Base-by-base conservation (phyloP, 1,140 invertebrate species). In the Panulirus ornatus region DNA sequence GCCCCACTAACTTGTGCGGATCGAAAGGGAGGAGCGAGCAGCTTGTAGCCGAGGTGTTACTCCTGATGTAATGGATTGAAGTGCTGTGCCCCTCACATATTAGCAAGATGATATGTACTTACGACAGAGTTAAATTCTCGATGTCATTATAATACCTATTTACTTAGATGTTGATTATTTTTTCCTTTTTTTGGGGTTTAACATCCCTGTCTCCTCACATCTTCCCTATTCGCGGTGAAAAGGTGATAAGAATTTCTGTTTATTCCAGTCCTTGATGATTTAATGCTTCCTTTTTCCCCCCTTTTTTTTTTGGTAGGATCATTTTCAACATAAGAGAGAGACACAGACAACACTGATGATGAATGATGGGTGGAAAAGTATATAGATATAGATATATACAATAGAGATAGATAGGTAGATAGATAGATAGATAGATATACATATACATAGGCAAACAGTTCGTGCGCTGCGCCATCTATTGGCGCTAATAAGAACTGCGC, bases 61-160 rank as follows among this genome's bases (percentile, higher is more conserved):
- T 27, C 54, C 63, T 63, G 51, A 63, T 82, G 79, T 82, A 82
- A 82, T 82, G 79, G 44, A 82, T 82, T 82, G 79, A 82, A 58
- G 47, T 82, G 79, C 63, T 82, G n/a, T n/a, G 79, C 79, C 58
- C 79, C 79, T 82, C 54, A 58, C 47, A 54, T 63, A 82, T 82
- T 82, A 82, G 79, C 51, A 58, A 58, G 51, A 82, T 54, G 47
- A 38, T 58, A 63, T 58, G 36, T 27, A 63, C 54, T 38, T 27
- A 34, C 27, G 34, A 9, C 16, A 22, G 2, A 34, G 11, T 6
- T 40, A 5, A 44, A 5, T 8, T 27, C 73, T 44, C 42, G n/a
- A 2, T 34, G 2, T 5, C n/a, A 42, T 9, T 16, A 19, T 30
- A 22, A 42, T 0, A 14, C 0, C 38, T 70, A 11, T 70, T n/a